These are phyloP conservation scores for Tauraco hartlaubi DNA, from an alignment of 2,797 vertebrate species.

Conservation along the genomic window DNA sequence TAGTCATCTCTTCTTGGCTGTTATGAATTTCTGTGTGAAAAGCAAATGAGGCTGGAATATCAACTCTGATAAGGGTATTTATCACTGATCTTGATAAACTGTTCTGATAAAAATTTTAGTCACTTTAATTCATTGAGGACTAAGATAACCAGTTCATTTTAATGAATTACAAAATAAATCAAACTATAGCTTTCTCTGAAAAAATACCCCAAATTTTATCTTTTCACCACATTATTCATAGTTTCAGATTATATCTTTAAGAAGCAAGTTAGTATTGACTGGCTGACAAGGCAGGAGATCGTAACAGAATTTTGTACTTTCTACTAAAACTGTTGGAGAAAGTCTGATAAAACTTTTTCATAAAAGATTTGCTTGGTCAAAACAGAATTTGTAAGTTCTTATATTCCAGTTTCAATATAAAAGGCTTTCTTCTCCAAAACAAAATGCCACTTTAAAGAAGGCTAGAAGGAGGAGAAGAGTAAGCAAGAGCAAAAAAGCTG, in stretches of 20 bases:
- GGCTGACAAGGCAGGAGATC: not conserved
- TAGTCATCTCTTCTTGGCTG: not conserved
- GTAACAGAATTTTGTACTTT: not conserved
- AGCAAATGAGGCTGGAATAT: slow-evolving; percentile 35
- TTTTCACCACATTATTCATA: not conserved
- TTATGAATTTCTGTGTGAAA: slow-evolving; percentile 22
- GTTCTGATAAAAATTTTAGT: slow-evolving; percentile 27
- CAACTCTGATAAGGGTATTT: slow-evolving; percentile 58
- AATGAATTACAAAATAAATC: slow-evolving; percentile 25
- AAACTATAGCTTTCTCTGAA: not conserved
- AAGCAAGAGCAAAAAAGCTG: not conserved
- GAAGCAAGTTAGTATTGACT: not conserved
- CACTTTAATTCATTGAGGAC: slow-evolving; percentile 15
- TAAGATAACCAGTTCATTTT: slow-evolving; percentile 24
- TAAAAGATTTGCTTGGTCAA: not conserved
- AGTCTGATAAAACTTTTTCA: not conserved
- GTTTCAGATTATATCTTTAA: not conserved
- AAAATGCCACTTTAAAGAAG: not conserved
- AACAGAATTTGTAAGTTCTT: not conserved
- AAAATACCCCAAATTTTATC: not conserved
- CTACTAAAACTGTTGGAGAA: not conserved
- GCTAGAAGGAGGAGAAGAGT: not conserved
- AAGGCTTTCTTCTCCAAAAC: not conserved
- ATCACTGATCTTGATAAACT: slow-evolving; percentile 32
- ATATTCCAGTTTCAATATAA: not conserved